Conservation (phyloP, 2,888 invertebrate species). For the Encarsia formosa region DNA sequence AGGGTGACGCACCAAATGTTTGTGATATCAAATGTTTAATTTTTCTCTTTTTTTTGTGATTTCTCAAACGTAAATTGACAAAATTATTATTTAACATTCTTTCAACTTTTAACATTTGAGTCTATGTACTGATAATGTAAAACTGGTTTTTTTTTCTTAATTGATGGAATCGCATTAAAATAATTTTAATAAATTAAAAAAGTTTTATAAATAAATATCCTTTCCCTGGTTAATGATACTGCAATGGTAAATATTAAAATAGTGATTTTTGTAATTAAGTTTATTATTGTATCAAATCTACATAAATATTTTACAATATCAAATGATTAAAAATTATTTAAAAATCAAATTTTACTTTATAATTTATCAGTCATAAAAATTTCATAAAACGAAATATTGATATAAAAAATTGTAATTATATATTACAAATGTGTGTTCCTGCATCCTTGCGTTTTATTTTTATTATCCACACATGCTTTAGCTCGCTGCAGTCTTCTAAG, state of each 20-base stretch:
- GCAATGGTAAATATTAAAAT: too few species aligned
- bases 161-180: slow-evolving; percentile 16
- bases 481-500: slow-evolving; percentile 40
- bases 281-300: too few species aligned
- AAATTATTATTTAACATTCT: slow-evolving; percentile 14
- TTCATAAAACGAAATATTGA: neutral
- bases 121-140: slow-evolving; percentile 5
- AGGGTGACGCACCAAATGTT: slow-evolving; percentile 25
- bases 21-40: slow-evolving; percentile 24
- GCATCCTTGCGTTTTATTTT: slow-evolving; percentile 32
- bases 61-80: slow-evolving; percentile 10
- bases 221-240: too few species aligned
- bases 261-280: too few species aligned
- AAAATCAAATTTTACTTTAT: neutral
- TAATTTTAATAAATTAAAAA: slow-evolving; percentile 12
- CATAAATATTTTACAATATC: too few species aligned
- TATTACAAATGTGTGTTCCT: slow-evolving; percentile 36
- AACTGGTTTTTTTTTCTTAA: slow-evolving; percentile 15
- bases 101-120: slow-evolving; percentile 2
- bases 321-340: neutral
- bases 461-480: slow-evolving; percentile 37
- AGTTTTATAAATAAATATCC: too few species aligned
- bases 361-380: slow-evolving; percentile 4
- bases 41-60: slow-evolving; percentile 22
- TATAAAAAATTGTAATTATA: neutral